A percentile compares a stretch with the other conserved stretches of the same genome.
Evolutionary conservation across 2,113 vertebrate species (phyloP).

Genomic region (Onychorhynchus coronatus): DNA sequence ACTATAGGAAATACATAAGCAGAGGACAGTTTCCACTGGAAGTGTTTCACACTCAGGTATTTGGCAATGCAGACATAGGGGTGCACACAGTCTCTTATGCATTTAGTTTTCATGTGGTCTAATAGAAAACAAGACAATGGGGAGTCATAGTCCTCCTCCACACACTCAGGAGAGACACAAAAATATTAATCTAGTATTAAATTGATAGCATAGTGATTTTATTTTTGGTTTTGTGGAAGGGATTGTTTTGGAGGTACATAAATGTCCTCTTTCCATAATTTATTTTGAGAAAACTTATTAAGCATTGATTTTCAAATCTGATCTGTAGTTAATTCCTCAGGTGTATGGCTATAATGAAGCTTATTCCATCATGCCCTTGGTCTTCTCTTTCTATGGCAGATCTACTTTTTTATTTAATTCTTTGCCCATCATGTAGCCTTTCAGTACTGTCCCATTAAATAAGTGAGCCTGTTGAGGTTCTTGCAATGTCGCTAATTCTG

Average conservation of each 20-base stretch:
- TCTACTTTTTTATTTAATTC: background rate
- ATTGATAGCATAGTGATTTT: background rate
- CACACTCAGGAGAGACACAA: background rate
- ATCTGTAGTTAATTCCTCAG: background rate
- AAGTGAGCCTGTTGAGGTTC: background rate
- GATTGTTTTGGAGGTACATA: background rate
- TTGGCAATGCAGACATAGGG: accelerated
- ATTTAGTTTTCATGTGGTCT: background rate
- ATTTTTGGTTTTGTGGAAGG: background rate
- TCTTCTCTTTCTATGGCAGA: background rate
- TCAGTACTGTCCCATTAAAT: background rate
- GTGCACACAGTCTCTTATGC: background rate
- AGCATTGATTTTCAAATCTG: background rate
- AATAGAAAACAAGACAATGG: background rate
- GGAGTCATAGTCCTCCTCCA: background rate
- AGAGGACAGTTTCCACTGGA: background rate
- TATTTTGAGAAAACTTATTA: background rate
- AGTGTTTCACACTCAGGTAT: background rate
- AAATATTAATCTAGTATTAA: background rate
- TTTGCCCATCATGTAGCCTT: background rate
- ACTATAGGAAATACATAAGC: background rate
- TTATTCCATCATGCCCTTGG: background rate
- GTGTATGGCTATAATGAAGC: background rate
- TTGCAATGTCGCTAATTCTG: background rate
- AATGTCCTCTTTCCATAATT: background rate